These are phyloP conservation scores for Drosophila multiciliata DNA, from an alignment of 2,888 invertebrate species.

Conservation along the genomic window DNA sequence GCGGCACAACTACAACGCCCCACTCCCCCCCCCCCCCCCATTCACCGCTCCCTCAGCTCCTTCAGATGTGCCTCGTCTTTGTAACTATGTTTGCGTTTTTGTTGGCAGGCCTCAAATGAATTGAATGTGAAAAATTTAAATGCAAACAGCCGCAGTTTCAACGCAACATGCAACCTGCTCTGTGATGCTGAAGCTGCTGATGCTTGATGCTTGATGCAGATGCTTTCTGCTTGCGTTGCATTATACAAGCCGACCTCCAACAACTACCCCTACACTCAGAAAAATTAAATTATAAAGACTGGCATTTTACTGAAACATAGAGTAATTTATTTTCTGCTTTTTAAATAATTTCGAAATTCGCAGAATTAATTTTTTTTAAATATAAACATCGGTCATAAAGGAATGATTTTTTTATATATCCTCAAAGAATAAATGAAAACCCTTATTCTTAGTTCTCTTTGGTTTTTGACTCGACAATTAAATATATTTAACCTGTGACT, in stretches of 20 bases:
- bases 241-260: slow-evolving; percentile 57
- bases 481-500: no score
- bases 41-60: background rate
- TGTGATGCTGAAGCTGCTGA: slow-evolving; percentile 22
- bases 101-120: slow-evolving; percentile 78
- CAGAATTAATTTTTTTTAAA: background rate
- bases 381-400: background rate
- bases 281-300: background rate
- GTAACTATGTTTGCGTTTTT: slow-evolving; percentile 76
- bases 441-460: background rate
- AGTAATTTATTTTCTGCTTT: background rate
- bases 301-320: background rate
- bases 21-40: background rate
- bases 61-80: slow-evolving; percentile 49
- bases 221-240: slow-evolving; percentile 66
- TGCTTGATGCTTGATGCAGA: slow-evolving; percentile 26
- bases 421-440: background rate
- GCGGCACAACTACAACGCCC: slow-evolving; percentile 14
- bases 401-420: no score
- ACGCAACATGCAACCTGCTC: slow-evolving; percentile 53
- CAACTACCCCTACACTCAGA: slow-evolving; percentile 10
- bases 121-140: slow-evolving; percentile 82
- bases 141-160: slow-evolving; percentile 71
- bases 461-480: background rate
- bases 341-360: background rate